These are phyloP conservation scores for Drusus annulatus DNA, from an alignment of 1,140 invertebrate species.

Conservation along the genomic window DNA sequence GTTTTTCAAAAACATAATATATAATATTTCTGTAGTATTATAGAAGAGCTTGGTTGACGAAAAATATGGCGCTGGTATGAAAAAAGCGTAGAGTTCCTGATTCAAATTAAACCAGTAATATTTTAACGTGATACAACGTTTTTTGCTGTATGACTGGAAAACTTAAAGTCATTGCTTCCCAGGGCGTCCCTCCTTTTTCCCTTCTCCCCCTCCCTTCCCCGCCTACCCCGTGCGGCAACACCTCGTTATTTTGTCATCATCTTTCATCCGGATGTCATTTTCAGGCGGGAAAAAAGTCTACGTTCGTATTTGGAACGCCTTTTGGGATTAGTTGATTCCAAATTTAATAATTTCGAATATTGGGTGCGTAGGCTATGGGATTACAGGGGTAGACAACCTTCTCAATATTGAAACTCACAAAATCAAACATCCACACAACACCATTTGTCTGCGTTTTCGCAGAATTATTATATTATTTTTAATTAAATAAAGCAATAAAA, in stretches of 20 bases:
- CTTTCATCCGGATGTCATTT: constrained; percentile 65
- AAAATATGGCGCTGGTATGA: background rate
- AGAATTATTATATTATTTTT: too few species aligned
- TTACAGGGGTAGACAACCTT: too few species aligned
- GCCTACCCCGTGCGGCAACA: constrained; percentile 27
- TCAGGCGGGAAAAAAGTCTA: constrained; percentile 59
- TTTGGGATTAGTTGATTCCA: constrained; percentile 59
- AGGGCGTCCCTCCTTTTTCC: constrained; percentile 27
- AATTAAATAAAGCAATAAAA: too few species aligned
- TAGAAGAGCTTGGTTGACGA: too few species aligned
- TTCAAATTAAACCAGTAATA: constrained; percentile 49
- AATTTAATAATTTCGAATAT: constrained; percentile 57
- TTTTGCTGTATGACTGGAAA: constrained; percentile 48
- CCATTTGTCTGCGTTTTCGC: too few species aligned
- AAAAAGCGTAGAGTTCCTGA: constrained; percentile 33
- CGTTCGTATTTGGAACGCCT: constrained; percentile 58
- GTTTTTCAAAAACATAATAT: too few species aligned
- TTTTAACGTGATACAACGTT: constrained; percentile 53
- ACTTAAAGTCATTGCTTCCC: constrained; percentile 51
- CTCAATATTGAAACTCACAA: background rate
- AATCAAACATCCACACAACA: too few species aligned
- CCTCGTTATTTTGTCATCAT: constrained; percentile 61
- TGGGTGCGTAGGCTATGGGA: constrained; percentile 35
- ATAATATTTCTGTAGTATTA: too few species aligned
- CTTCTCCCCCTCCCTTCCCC: background rate